Conservation (phyloP, 2,113 vertebrate species). For the Rhinoderma darwinii region DNA sequence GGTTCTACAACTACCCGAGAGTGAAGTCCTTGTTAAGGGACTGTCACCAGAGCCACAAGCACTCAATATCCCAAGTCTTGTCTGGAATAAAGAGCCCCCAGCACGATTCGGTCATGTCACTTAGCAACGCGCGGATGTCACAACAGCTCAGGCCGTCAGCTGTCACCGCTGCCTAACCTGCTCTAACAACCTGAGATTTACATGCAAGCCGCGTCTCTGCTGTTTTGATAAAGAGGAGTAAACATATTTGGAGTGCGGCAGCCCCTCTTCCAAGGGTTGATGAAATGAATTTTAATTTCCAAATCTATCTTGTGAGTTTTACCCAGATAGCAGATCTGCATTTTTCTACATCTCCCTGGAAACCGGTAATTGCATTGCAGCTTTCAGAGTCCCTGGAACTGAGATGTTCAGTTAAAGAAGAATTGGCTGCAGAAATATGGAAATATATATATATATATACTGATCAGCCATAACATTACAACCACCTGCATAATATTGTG, state of each 20-base stretch:
- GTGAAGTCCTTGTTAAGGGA: no score
- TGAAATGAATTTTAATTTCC: conserved; percentile 51
- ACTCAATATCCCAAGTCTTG: background rate
- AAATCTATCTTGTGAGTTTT: conserved; percentile 40
- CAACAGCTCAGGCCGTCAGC: conserved; percentile 66
- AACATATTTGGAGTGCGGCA: conserved; percentile 64
- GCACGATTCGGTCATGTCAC: background rate
- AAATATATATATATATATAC: no score
- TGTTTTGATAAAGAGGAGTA: conserved; percentile 67
- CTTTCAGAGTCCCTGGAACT: conserved; percentile 1
- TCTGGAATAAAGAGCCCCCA: background rate
- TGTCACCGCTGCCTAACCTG: conserved; percentile 67
- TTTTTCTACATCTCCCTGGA: conserved; percentile 23
- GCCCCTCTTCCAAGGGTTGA: conserved; percentile 24
- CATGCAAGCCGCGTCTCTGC: conserved; percentile 70
- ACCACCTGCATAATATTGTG: no score
- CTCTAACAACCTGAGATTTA: conserved; percentile 68
- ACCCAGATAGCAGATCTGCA: conserved; percentile 36
- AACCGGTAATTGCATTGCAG: conserved; percentile 20
- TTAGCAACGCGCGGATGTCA: conserved; percentile 62
- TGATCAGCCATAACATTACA: no score
- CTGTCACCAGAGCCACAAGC: no score
- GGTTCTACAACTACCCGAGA: no score
- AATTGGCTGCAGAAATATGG: background rate
- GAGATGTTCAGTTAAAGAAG: conserved; percentile 19